Evolutionary conservation across 2,113 vertebrate species (phyloP), one percentile per base, ranked within the genome.

Genomic region (Origma solitaria): DNA sequence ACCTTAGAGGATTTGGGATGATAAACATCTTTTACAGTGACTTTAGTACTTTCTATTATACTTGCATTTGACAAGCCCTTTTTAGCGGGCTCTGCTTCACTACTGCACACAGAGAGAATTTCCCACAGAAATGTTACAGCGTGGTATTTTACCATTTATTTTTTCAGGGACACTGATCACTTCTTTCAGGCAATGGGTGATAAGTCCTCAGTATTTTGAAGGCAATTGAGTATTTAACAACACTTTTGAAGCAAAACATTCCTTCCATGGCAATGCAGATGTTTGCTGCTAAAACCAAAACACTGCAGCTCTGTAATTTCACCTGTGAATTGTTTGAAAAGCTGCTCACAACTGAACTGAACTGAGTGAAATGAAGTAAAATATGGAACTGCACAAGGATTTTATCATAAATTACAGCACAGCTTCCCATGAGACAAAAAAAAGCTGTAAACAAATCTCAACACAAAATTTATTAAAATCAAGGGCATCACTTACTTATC

Each of bases 401-500:
- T 80, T 86, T 37, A 16, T 10, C 45, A 38, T 6, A 42, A 72
- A 62, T 51, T 14, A 80, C 14, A 70, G 58, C 47, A 58, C 17
- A 82, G 42, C 20, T 79, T 79, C 33, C 60, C 47, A 30, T 0
- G 0, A 1, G 25, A 38, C 57, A 86, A 50, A 65, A 42, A 77
- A 58, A 65, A 49, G 4, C n/a, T 33, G 42, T 57, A 61, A n/a
- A 28, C 10, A 19, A 38, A 80, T 56, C 62, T 78, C 53, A 81
- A 68, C 11, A 45, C 4, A 25, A 82, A 62, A 51, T 44, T 22
- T 27, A 33, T 33, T 22, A 70, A 66, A 49, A 44, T 17, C 4
- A 2, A 60, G 11, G 22, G 28, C 13, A 22, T 42, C 60, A 91
- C 98, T 97, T 92, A 98, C 99, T 97, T 98, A 96, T 99, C 98